phyloP scores from a whole-genome alignment of 2,888 invertebrate genomes.

The Hypolimnas misippus region DNA sequence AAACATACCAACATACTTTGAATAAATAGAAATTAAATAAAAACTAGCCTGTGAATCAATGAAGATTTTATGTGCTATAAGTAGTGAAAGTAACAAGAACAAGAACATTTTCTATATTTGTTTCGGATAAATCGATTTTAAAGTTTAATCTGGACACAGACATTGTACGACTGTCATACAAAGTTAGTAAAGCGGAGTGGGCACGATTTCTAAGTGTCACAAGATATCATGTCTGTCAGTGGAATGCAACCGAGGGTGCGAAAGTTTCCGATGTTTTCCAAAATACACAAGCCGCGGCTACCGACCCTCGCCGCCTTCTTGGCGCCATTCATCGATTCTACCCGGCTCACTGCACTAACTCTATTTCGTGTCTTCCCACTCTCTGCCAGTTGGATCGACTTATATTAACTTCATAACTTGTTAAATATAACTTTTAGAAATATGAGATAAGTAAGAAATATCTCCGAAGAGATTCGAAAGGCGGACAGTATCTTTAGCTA shows the following conservation, averaged over 20 bases:
- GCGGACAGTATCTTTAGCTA: constrained; percentile 53
- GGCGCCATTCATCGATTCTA: constrained; percentile 68
- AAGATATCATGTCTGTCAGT: constrained; percentile 35
- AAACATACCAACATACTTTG: too few species aligned
- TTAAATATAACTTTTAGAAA: constrained; percentile 76
- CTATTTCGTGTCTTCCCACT: constrained; percentile 71
- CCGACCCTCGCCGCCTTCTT: constrained; percentile 52
- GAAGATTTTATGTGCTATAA: not conserved
- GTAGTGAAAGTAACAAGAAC: constrained; percentile 4
- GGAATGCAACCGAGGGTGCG: constrained; percentile 52
- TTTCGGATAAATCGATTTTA: constrained; percentile 35
- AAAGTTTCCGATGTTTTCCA: constrained; percentile 54
- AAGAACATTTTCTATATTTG: constrained; percentile 10
- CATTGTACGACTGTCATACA: constrained; percentile 37
- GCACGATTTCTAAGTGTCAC: constrained; percentile 38
- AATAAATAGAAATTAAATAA: too few species aligned
- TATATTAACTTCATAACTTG: constrained; percentile 77
- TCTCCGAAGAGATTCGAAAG: constrained; percentile 65
- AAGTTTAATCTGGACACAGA: constrained; percentile 44
- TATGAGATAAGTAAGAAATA: constrained; percentile 68
- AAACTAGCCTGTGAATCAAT: too few species aligned
- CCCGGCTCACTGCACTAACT: constrained; percentile 62
- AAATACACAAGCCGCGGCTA: constrained; percentile 54
- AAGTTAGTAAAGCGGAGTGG: constrained; percentile 40
- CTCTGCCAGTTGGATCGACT: constrained; percentile 68